Base-by-base conservation (phyloP, 2,113 vertebrate species). In the Myocastor coypus region DNA sequence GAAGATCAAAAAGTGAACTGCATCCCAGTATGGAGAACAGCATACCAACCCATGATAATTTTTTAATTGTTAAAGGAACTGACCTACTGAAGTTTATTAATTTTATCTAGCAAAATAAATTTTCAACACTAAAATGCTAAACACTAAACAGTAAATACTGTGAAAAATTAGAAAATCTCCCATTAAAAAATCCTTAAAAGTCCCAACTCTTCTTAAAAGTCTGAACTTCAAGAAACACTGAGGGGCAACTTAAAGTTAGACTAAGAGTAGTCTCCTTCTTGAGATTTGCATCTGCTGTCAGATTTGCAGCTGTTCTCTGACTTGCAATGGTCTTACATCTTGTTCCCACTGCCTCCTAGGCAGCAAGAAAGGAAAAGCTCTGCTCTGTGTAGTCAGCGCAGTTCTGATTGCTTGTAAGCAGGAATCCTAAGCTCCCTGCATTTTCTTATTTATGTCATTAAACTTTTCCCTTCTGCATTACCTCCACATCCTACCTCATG, bases 51-150 rank as follows among this genome's bases (percentile, higher is more conserved):
- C 50, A 16, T 37, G 17, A 46, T 46, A 46, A 5, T 46, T 73
- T 40, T 40, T 73, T 11, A 73, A 73, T 78, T 17, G 14, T 50
- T 78, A 32, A 95, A 16, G 50, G 13, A 78, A 55, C 0, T 77
- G 63, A 81, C 34, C 4, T 32, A 68, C 22, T 32, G 26, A 92
- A 96, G 42, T 77, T 28, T 68, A 42, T 87, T 92, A 37, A 84
- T 71, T 82, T 91, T 46, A 94, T 32, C 85, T 52, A 91, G 20
- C 57, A 96, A 91, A 96, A 83, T 55, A 94, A 92, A 91, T 37
- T 26, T 71, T 55, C 42, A 93, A 89, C 22, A 93, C 13, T 87
- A 83, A n/a, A 85, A 42, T 61, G 28, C 9, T 63, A 17, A 52
- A 19, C 86, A 22, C n/a, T 46, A 52, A 55, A 37, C 32, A 77